Base-by-base conservation (phyloP, 1,140 invertebrate species). In the Asobara japonica region DNA sequence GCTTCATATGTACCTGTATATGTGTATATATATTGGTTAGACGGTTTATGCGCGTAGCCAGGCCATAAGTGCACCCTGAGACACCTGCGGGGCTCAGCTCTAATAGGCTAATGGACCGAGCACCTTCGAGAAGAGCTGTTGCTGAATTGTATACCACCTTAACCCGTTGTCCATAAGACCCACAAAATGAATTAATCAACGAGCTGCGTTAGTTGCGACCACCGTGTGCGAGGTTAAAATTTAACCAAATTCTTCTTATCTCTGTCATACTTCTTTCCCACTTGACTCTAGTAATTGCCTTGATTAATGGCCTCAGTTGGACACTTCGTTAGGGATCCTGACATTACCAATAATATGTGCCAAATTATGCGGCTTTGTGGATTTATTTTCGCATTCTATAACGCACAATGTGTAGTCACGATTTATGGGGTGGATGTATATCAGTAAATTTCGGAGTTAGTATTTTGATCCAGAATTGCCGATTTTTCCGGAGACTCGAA, bases 61-160 rank as follows among this genome's bases (percentile, higher is more conserved):
- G 31, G 62, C 22, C 66, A 38, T 41, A 65, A 41, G 18, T 69
- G 66, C 18, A n/a, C 22, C n/a, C 29, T 31, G n/a, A 62, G 27
- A 62, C 60, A 62, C 60, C 60, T 30, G 60, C 60, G 29, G 31
- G 29, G 3, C 25, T 16, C 20, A 27, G 3, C 62, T 56, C 70
- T 72, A 72, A 72, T 72, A 66, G 70, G 70, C 70, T 72, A 72
- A 72, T 72, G 70, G 70, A 72, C 64, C 64, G 70, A 30, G n/a
- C 70, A 64, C 29, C 60, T 60, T 70, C 60, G 48, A 61, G 36
- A 45, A 62, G 60, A 29, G 60, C 65, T 48, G 20, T 29, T 48
- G 66, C 66, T 33, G 25, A 10, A 27, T 27, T 30, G 64, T 48
- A n/a, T 30, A 48, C 29, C 29, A 18, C 38, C n/a, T 22, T 48